Conservation (phyloP, 64 coral and sea anemone species). For the Montipora cactus region DNA sequence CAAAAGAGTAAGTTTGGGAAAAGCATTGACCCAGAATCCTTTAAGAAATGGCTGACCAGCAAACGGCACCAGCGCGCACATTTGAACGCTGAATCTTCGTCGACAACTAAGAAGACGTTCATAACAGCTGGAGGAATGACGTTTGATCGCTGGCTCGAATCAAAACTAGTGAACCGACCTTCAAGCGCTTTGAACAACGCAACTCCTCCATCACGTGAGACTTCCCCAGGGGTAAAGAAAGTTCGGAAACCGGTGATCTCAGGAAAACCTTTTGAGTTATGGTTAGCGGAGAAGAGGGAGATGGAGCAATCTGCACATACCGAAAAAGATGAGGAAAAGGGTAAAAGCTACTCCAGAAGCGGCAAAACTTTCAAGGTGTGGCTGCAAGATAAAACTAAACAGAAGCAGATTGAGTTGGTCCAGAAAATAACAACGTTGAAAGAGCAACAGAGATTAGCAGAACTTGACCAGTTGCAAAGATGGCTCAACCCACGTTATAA, state of each 20-base stretch:
- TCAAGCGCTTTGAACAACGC: slow-evolving; percentile 41
- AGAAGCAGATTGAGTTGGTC: slow-evolving; percentile 89
- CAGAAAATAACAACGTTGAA: slow-evolving; percentile 86
- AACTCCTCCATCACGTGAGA: slow-evolving; percentile 30
- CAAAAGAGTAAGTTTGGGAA: slow-evolving; percentile 79
- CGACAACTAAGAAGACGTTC: slow-evolving; percentile 65
- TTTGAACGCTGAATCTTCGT: slow-evolving; percentile 53
- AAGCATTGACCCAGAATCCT: slow-evolving; percentile 79
- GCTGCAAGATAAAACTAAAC: slow-evolving; percentile 81
- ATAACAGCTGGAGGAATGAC: slow-evolving; percentile 84
- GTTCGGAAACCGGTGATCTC: slow-evolving; percentile 37
- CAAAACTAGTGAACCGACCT: slow-evolving; percentile 53
- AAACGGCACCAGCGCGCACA: slow-evolving; percentile 56
- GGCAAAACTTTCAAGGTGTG: slow-evolving; percentile 85
- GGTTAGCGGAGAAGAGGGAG: slow-evolving; percentile 80
- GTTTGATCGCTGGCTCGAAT: slow-evolving; percentile 87
- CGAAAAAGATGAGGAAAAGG: not conserved
- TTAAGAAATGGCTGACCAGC: slow-evolving; percentile 81
- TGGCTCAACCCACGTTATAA: slow-evolving; percentile 77
- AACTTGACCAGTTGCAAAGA: slow-evolving; percentile 69
- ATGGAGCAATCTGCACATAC: not conserved
- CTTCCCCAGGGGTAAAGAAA: slow-evolving; percentile 5
- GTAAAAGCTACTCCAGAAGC: slow-evolving; percentile 17
- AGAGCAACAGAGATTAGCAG: slow-evolving; percentile 52
- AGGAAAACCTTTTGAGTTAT: slow-evolving; percentile 81